Conservation (phyloP, 2,888 invertebrate species). For the Galerucella nymphaeae region DNA sequence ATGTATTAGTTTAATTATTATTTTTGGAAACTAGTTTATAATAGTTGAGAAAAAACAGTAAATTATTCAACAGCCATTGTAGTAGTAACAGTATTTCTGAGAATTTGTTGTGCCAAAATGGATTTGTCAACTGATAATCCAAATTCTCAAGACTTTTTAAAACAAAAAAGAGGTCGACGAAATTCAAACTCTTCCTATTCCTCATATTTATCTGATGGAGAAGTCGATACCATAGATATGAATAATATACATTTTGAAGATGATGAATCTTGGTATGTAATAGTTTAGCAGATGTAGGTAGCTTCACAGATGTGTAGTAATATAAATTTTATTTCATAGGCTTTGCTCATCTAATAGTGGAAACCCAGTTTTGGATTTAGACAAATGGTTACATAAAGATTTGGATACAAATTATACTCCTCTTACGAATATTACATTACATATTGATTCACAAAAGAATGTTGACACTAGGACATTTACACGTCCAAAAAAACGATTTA, state of each 20-base stretch:
- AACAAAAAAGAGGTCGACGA: slow-evolving; percentile 36
- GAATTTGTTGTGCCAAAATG: slow-evolving; percentile 51
- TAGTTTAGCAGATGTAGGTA: background rate
- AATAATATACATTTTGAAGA: slow-evolving; percentile 69
- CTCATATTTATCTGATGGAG: slow-evolving; percentile 17
- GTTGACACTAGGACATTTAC: slow-evolving; percentile 79
- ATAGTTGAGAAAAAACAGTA: slow-evolving; percentile 14
- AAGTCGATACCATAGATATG: slow-evolving; percentile 67
- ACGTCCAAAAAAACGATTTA: slow-evolving; percentile 72
- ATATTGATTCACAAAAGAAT: slow-evolving; percentile 59
- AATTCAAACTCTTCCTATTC: slow-evolving; percentile 29
- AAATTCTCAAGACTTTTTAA: slow-evolving; percentile 50
- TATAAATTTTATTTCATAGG: background rate
- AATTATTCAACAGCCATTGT: slow-evolving; percentile 10
- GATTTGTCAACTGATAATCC: slow-evolving; percentile 57
- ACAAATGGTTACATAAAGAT: slow-evolving; percentile 40
- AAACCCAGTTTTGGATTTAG: slow-evolving; percentile 37
- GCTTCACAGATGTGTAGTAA: background rate
- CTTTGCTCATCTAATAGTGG: slow-evolving; percentile 22
- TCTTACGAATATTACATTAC: slow-evolving; percentile 6
- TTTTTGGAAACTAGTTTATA: slow-evolving; percentile 22
- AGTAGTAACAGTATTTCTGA: slow-evolving; percentile 12
- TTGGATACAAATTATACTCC: slow-evolving; percentile 19
- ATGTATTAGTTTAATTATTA: slow-evolving; percentile 32
- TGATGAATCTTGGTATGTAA: slow-evolving; percentile 71